Evolutionary conservation across 2,888 invertebrate species (phyloP).

Genomic region (Ceraclea dissimilis): DNA sequence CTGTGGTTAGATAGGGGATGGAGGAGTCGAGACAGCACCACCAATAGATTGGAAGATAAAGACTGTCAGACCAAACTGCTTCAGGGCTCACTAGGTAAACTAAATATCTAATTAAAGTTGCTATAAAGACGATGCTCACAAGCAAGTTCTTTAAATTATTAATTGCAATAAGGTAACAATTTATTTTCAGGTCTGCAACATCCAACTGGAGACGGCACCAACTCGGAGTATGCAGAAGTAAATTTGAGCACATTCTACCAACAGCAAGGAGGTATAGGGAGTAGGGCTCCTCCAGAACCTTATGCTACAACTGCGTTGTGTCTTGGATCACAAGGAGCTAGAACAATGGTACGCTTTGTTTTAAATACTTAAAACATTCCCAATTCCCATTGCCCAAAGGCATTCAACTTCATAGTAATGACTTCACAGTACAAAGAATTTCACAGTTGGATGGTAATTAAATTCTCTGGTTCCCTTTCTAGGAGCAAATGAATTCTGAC

Average conservation of each 20-base stretch:
- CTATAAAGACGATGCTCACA: background rate
- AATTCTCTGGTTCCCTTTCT: conserved; percentile 11
- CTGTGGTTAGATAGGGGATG: conserved; percentile 54
- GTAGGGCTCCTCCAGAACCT: conserved; percentile 54
- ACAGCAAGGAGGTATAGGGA: conserved; percentile 31
- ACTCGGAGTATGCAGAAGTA: conserved; percentile 52
- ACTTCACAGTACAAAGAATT: too few species aligned
- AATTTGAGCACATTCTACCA: conserved; percentile 56
- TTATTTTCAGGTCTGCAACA: conserved; percentile 25
- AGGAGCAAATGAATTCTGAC: conserved; percentile 47
- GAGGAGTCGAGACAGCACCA: conserved; percentile 40
- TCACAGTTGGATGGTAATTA: too few species aligned
- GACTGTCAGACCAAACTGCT: conserved; percentile 48
- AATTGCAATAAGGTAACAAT: too few species aligned
- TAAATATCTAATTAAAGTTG: background rate
- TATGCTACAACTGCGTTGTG: conserved; percentile 69
- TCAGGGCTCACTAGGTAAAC: conserved; percentile 33
- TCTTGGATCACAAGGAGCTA: conserved; percentile 36
- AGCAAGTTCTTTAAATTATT: too few species aligned
- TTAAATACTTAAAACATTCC: too few species aligned
- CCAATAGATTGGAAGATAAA: conserved; percentile 37
- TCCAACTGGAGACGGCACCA: conserved; percentile 35
- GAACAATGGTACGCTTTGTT: conserved; percentile 33
- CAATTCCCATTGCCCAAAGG: too few species aligned
- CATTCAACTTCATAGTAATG: too few species aligned